These are phyloP conservation scores for Pangasius sanitwongsei DNA, from an alignment of 2,797 vertebrate species.

Conservation along the genomic window DNA sequence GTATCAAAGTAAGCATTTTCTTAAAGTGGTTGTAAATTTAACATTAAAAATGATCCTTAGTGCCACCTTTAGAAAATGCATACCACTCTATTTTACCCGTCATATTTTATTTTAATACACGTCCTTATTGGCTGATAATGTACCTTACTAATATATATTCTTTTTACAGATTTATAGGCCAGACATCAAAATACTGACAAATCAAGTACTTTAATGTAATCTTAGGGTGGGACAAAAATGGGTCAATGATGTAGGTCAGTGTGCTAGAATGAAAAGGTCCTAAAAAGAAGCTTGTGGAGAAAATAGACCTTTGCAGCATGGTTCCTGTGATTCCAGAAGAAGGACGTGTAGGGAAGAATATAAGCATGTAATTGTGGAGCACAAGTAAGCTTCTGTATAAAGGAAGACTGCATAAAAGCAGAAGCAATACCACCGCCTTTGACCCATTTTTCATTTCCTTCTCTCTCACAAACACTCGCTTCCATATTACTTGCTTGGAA, in stretches of 20 bases:
- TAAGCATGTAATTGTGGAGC: not conserved
- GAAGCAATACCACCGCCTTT: not conserved
- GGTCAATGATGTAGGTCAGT: conserved; percentile 58
- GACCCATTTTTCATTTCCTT: conserved; percentile 32
- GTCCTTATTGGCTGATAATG: not conserved
- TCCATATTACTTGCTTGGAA: not conserved
- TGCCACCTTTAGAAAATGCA: not conserved
- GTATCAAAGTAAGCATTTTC: not conserved
- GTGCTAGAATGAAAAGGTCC: conserved; percentile 7
- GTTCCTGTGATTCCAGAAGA: not conserved
- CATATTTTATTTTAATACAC: not conserved
- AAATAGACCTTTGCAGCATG: conserved; percentile 24
- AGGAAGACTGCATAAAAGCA: conserved; percentile 11
- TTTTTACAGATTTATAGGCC: conserved; percentile 40
- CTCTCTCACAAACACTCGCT: not conserved
- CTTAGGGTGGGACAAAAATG: conserved; percentile 34
- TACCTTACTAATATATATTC: not conserved
- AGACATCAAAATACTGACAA: conserved; percentile 24
- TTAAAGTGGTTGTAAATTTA: not conserved
- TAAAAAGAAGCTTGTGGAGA: not conserved
- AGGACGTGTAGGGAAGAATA: not conserved
- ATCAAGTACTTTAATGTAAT: conserved; percentile 20
- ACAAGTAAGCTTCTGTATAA: not conserved
- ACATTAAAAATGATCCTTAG: not conserved
- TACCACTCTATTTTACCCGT: not conserved